Percentiles rank a stretch among this genome's conserved stretches.
Evolutionary conservation across 2,888 invertebrate genomes (phyloP).

Genomic region (Pseudococcus jackbeardsleyi): DNA sequence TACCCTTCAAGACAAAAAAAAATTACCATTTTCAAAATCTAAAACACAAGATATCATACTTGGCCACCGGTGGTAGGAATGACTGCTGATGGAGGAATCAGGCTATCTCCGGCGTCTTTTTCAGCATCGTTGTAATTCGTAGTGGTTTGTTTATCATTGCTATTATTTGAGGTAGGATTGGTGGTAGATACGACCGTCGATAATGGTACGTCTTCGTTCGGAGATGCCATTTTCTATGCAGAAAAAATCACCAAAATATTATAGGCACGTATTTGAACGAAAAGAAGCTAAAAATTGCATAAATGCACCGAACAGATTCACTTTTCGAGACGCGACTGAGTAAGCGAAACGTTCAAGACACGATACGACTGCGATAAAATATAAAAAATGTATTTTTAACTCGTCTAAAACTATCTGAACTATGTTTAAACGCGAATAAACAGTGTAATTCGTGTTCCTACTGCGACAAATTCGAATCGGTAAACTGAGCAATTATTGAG

Average conservation of each 20-base stretch:
- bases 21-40: constrained; percentile 8
- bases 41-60: not conserved
- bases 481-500: not conserved
- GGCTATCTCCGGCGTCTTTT: constrained; percentile 32
- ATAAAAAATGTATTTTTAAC: constrained; percentile 38
- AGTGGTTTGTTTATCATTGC: not conserved
- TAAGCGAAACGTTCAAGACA: not conserved
- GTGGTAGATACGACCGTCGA: constrained; percentile 14
- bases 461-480: not conserved
- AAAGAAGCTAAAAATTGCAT: not conserved
- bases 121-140: not conserved
- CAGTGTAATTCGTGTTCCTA: constrained; percentile 2
- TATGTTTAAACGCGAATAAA: constrained; percentile 8
- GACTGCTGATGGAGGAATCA: not conserved
- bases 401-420: constrained; percentile 7
- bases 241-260: not conserved
- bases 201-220: constrained; percentile 11
- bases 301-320: not conserved
- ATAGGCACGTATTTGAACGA: not conserved
- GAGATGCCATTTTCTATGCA: not conserved
- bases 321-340: constrained; percentile 5
- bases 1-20: not conserved
- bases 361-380: not conserved
- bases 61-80: not conserved
- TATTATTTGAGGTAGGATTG: not conserved